phyloP scores from a whole-genome alignment of 1,140 invertebrate genomes.

The Ceratina japonica region DNA sequence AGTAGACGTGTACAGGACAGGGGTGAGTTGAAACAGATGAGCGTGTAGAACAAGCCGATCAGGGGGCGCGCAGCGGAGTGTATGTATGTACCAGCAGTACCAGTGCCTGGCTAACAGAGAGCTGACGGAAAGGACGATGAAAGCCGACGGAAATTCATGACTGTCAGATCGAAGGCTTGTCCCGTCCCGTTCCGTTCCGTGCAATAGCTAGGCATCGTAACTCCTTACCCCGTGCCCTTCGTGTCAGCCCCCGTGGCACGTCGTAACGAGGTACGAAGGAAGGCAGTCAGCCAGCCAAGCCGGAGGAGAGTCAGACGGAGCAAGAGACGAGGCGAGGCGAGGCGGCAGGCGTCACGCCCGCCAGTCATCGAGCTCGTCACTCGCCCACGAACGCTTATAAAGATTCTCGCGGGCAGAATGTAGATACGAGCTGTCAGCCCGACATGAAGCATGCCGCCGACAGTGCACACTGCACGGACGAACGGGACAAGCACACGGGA shows the following conservation, averaged over 20 bases:
- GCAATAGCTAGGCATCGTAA: constrained; percentile 64
- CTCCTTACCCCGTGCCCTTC: constrained; percentile 50
- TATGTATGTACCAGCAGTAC: constrained; percentile 17
- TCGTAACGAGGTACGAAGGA: constrained; percentile 66
- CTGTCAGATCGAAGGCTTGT: constrained; percentile 59
- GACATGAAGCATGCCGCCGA: constrained; percentile 67
- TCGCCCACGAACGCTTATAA: constrained; percentile 71
- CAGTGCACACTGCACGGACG: constrained; percentile 57
- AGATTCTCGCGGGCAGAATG: constrained; percentile 71
- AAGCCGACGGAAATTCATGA: constrained; percentile 66
- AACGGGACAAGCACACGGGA: constrained; percentile 56
- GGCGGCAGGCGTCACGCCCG: constrained; percentile 67
- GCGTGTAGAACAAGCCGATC: constrained; percentile 48
- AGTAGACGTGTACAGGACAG: not conserved
- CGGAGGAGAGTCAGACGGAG: too few relatives aligned
- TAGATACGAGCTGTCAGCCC: constrained; percentile 71
- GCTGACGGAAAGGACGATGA: constrained; percentile 43
- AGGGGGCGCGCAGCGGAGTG: constrained; percentile 3
- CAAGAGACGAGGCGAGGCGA: constrained; percentile 46
- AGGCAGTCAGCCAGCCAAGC: constrained; percentile 53
- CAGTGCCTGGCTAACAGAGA: constrained; percentile 36
- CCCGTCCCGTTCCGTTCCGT: constrained; percentile 37
- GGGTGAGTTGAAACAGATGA: constrained; percentile 39
- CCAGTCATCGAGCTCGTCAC: constrained; percentile 72
- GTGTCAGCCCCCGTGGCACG: constrained; percentile 57